Evolutionary conservation across 2,888 invertebrate genomes (phyloP), one percentile per base, ranked within the genome.

Genomic region (Zootermopsis nevadensis): DNA sequence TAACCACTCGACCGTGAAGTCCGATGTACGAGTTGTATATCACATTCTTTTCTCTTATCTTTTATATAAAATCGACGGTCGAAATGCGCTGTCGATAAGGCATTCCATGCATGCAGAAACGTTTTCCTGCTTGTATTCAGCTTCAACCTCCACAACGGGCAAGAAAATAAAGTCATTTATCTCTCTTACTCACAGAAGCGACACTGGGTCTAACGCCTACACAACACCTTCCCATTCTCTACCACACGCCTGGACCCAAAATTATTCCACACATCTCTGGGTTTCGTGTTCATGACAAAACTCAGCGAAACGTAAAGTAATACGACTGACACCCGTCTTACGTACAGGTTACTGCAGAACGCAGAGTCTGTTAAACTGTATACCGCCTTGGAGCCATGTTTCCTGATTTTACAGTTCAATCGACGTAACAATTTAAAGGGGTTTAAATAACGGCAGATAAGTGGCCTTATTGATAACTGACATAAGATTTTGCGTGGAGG

Each of bases 141-240:
- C 15, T 27, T 60, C n/a, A n/a, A 60, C 6, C n/a, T n/a, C n/a
- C 3, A 60, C n/a, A 60, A 60, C n/a, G 27, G 7, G n/a, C 60
- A 60, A 27, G 60, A 60, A 60, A 60, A 60, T 60, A 10, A 60
- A 60, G 60, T 27, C 60, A 60, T 60, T 60, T 60, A 60, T 60
- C 60, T 60, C 60, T 60, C 60, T 60, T 60, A 60, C 8, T n/a
- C n/a, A n/a, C 60, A 60, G 27, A n/a, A 60, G 60, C 48, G 48
- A 48, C 48, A 48, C 19, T 15, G 48, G 48, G 19, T 48, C 15
- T 19, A 3, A 48, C 48, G 27, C 27, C 60, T n/a, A n/a, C 60
- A 60, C 60, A 48, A 19, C 48, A 19, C 3, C 19, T 6, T 19
- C 15, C 60, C 27, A 60, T 60, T 60, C 60, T 10, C 27, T 27